A percentile compares a stretch with the other conserved stretches of the same genome.
Evolutionary conservation across 1,140 invertebrate genomes (phyloP).

Genomic region (Chelonus insularis): DNA sequence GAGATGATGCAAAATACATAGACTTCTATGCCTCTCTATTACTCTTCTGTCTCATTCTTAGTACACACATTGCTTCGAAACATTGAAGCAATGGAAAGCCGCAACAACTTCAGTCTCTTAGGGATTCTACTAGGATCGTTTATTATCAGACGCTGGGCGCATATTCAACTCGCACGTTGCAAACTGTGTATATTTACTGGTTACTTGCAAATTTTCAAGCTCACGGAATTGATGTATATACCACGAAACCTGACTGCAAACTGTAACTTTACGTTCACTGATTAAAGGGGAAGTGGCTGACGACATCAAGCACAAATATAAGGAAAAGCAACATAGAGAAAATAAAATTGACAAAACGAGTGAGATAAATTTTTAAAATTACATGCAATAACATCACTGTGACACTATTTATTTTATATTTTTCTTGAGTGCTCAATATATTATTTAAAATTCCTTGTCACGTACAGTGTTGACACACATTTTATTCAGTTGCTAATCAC

Average conservation of each 20-base stretch:
- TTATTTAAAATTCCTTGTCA: too few relatives aligned
- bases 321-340: background rate
- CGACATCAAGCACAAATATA: too few relatives aligned
- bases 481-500: too few relatives aligned
- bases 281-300: too few relatives aligned
- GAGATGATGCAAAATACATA: background rate
- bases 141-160: constrained; percentile 20
- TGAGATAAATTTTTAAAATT: too few relatives aligned
- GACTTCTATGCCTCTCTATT: background rate
- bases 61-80: constrained; percentile 1
- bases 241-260: background rate
- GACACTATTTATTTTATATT: too few relatives aligned
- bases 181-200: background rate
- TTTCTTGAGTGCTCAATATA: too few relatives aligned
- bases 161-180: constrained; percentile 6
- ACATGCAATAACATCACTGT: too few relatives aligned
- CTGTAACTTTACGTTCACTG: too few relatives aligned
- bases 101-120: constrained; percentile 28
- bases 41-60: background rate
- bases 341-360: background rate
- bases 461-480: too few relatives aligned
- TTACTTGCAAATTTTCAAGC: constrained; percentile 22
- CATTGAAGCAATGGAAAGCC: constrained; percentile 23
- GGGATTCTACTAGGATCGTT: constrained; percentile 24
- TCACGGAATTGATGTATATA: constrained; percentile 14